Evolutionary conservation across 2,888 invertebrate genomes (phyloP).

Genomic region (Lottia gigantea): DNA sequence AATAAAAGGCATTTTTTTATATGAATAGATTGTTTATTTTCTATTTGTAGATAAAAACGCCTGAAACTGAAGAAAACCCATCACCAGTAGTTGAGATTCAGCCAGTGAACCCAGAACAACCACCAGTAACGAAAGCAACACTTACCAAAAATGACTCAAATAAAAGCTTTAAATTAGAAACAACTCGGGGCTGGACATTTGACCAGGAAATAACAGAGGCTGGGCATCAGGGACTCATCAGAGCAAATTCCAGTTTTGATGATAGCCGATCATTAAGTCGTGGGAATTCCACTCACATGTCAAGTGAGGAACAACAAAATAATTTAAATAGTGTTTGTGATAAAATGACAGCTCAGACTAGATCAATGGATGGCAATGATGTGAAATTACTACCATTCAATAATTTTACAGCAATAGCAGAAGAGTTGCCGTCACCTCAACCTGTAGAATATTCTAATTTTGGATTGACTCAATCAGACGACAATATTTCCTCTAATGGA

Average conservation of each 20-base stretch:
- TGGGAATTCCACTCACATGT: not conserved
- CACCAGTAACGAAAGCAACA: too few relatives aligned
- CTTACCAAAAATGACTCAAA: not conserved
- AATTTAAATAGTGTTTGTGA: not conserved
- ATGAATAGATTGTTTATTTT: too few relatives aligned
- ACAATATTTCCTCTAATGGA: slow-evolving; percentile 78
- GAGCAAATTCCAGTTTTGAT: slow-evolving; percentile 6
- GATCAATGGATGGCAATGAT: not conserved
- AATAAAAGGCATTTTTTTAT: too few relatives aligned
- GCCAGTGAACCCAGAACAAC: too few relatives aligned
- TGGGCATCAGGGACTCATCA: not conserved
- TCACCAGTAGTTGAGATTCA: too few relatives aligned
- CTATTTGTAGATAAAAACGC: too few relatives aligned
- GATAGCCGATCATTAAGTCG: not conserved
- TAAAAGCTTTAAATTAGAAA: not conserved
- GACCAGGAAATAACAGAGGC: slow-evolving; percentile 1
- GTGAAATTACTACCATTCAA: not conserved
- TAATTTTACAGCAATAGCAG: not conserved
- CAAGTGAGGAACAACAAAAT: not conserved
- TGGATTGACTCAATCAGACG: slow-evolving; percentile 85
- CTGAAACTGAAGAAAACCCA: too few relatives aligned
- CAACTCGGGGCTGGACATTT: slow-evolving; percentile 4
- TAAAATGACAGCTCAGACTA: not conserved
- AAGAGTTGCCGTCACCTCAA: not conserved
- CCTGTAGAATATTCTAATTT: slow-evolving; percentile 13